Percentiles rank a stretch among this genome's conserved stretches.
Conservation (phyloP, 1,140 invertebrate species). For the Pogonus chalceus region DNA sequence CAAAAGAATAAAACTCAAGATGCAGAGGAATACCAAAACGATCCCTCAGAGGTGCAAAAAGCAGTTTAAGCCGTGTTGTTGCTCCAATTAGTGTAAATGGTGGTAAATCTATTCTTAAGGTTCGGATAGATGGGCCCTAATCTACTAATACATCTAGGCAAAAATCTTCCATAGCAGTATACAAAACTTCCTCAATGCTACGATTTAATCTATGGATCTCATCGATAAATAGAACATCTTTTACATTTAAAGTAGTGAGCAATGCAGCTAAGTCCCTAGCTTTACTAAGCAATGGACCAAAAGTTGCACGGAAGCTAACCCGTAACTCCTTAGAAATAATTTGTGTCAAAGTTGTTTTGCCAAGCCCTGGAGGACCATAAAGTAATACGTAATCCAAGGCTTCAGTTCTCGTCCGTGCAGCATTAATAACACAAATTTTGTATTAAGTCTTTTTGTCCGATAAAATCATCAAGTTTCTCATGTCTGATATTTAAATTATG, state of each 20-base stretch:
- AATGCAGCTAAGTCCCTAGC: neutral
- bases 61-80: neutral
- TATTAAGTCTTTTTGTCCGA: too few species aligned
- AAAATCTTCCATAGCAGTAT: constrained; percentile 7
- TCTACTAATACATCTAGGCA: neutral
- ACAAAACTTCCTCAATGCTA: neutral
- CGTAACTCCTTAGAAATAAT: constrained; percentile 6
- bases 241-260: neutral
- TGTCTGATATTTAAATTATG: neutral
- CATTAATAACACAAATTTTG: neutral
- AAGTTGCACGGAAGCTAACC: neutral
- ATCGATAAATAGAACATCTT: constrained; percentile 4
- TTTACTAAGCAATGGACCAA: neutral
- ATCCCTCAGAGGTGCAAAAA: neutral
- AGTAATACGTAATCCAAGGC: neutral
- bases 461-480: neutral
- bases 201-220: neutral
- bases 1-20: neutral
- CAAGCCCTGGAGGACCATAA: constrained; percentile 4
- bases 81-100: constrained; percentile 1
- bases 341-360: neutral
- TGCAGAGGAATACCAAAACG: constrained; percentile 3
- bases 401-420: neutral
- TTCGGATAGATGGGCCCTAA: neutral
- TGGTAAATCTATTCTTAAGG: neutral